These are phyloP conservation scores for Macrostomum lignano DNA, from an alignment of 1,140 invertebrate species.

Conservation along the genomic window DNA sequence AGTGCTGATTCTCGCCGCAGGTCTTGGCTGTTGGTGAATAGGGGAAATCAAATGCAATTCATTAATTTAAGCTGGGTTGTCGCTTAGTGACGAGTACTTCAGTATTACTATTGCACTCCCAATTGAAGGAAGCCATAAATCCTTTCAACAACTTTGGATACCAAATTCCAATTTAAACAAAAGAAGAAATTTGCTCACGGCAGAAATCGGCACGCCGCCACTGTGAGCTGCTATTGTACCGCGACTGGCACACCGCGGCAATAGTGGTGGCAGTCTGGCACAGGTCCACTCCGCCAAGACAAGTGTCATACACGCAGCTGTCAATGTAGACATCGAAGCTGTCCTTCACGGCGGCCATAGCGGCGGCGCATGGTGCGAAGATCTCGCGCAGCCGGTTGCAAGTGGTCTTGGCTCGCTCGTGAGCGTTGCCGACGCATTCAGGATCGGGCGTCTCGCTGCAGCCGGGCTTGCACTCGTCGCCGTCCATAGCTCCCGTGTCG, in stretches of 20 bases:
- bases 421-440: no score
- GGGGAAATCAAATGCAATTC: not conserved
- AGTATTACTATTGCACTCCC: no score
- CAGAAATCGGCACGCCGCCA: not conserved
- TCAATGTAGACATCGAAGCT: conserved; percentile 1
- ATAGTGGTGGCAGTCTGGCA: conserved; percentile 1
- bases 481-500: no score
- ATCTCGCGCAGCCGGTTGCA: no score
- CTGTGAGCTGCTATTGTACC: not conserved
- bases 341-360: not conserved
- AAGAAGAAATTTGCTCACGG: not conserved
- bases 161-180: no score
- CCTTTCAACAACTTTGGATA: no score
- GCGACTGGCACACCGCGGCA: not conserved
- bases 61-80: no score
- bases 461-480: no score
- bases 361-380: not conserved
- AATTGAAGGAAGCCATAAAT: no score
- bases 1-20: not conserved
- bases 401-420: no score
- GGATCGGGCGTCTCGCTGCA: no score
- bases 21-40: not conserved
- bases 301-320: conserved; percentile 1
- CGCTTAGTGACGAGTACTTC: no score
- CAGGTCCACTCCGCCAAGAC: not conserved